A percentile compares a stretch with the other conserved stretches of the same genome.
Evolutionary conservation across 2,888 invertebrate species (phyloP).

Genomic region (Andrena flavipes): DNA sequence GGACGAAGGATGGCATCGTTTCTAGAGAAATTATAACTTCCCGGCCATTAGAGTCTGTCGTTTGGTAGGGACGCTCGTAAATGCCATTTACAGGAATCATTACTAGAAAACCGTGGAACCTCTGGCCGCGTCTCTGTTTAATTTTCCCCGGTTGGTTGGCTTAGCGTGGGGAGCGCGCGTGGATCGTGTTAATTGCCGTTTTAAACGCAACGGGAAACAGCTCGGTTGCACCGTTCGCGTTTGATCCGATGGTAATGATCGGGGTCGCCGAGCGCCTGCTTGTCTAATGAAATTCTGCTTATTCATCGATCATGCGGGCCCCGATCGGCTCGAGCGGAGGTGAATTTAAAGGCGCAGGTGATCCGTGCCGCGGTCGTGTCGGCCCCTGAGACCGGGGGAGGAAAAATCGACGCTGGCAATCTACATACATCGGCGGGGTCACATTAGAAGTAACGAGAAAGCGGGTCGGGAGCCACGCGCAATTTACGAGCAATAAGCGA

Average conservation of each 20-base stretch:
- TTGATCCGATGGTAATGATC: neutral
- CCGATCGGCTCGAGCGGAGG: constrained; percentile 39
- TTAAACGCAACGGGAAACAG: constrained; percentile 17
- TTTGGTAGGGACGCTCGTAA: constrained; percentile 31
- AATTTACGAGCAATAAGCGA: constrained; percentile 81
- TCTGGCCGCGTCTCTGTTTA: constrained; percentile 9
- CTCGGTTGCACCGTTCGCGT: neutral
- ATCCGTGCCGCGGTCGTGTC: constrained; percentile 54
- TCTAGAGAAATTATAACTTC: constrained; percentile 27
- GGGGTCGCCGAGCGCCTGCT: neutral
- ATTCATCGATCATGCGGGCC: constrained; percentile 31
- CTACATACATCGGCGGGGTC: constrained; percentile 72
- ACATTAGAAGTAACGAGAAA: constrained; percentile 77
- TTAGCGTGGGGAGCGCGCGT: neutral
- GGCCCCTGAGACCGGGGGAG: constrained; percentile 22
- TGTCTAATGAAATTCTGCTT: constrained; percentile 39
- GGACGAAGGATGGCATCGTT: constrained; percentile 2
- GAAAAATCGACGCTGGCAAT: constrained; percentile 63
- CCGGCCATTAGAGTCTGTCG: constrained; percentile 1
- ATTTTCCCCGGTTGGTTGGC: constrained; percentile 1
- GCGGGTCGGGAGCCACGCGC: constrained; percentile 79
- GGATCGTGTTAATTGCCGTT: constrained; percentile 34
- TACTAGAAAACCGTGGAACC: constrained; percentile 31
- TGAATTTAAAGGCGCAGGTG: constrained; percentile 62
- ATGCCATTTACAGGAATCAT: constrained; percentile 48